Evolutionary conservation across 92 coral and sea anemone species (phyloP).

Genomic region (Anthopleura xanthogrammica): DNA sequence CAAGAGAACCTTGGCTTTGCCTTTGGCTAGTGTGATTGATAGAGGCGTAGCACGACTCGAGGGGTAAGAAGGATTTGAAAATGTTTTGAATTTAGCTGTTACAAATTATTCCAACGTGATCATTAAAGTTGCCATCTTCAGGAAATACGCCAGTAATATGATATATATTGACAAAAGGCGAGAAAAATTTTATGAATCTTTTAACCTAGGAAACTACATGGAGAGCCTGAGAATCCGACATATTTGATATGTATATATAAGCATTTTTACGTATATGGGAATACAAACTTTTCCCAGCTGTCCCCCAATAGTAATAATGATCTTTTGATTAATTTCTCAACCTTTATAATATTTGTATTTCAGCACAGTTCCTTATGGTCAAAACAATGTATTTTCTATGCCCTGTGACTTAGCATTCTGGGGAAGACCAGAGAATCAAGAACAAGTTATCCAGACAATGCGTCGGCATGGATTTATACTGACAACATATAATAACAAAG

Average conservation of each 20-base stretch:
- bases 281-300: no score
- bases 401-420: slow-evolving; percentile 83
- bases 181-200: background rate
- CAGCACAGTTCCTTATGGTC: slow-evolving; percentile 78
- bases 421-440: slow-evolving; percentile 73
- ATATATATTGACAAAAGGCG: background rate
- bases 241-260: no score
- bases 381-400: slow-evolving; percentile 72
- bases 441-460: slow-evolving; percentile 64
- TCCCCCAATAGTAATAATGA: no score
- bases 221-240: no score
- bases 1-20: slow-evolving; percentile 66
- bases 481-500: slow-evolving; percentile 18
- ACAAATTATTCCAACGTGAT: background rate
- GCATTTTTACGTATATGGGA: no score
- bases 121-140: background rate
- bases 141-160: background rate
- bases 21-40: slow-evolving; percentile 71
- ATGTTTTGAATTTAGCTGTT: background rate
- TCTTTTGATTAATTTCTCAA: no score
- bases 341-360: background rate
- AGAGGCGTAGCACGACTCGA: slow-evolving; percentile 63
- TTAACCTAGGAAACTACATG: background rate
- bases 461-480: slow-evolving; percentile 58
- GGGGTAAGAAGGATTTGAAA: slow-evolving; percentile 49